Evolutionary conservation across 1,140 invertebrate genomes (phyloP).

Genomic region (Drosophila cardini): DNA sequence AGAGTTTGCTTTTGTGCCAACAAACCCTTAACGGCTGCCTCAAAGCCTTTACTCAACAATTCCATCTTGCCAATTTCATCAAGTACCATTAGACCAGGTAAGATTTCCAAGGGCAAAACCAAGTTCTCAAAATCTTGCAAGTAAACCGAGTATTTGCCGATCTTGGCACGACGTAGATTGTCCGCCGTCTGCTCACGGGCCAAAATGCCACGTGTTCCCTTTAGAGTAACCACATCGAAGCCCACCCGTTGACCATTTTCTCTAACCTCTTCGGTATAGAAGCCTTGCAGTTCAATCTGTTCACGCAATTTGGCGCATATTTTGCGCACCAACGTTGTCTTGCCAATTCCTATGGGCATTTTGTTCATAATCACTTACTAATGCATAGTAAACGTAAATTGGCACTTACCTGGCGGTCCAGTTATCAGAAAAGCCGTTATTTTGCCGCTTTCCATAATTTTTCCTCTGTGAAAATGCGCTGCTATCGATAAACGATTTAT

Average conservation of each 20-base stretch:
- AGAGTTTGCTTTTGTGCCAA: slow-evolving; percentile 9
- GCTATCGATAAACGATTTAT: slow-evolving; percentile 1
- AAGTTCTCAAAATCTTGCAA: slow-evolving; percentile 60
- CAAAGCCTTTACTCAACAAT: slow-evolving; percentile 50
- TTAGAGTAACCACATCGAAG: slow-evolving; percentile 61
- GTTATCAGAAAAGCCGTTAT: slow-evolving; percentile 50
- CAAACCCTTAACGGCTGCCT: slow-evolving; percentile 28
- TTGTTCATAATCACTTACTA: neutral
- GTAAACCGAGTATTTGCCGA: slow-evolving; percentile 66
- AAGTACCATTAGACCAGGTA: slow-evolving; percentile 34
- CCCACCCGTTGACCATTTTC: slow-evolving; percentile 48
- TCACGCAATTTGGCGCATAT: slow-evolving; percentile 37
- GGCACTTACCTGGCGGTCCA: slow-evolving; percentile 49
- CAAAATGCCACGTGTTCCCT: slow-evolving; percentile 45
- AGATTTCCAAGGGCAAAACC: slow-evolving; percentile 27
- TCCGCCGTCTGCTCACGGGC: slow-evolving; percentile 31
- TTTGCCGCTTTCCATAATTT: slow-evolving; percentile 37
- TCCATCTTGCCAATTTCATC: slow-evolving; percentile 74
- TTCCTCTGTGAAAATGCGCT: neutral
- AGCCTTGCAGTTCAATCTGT: slow-evolving; percentile 41
- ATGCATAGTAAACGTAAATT: neutral
- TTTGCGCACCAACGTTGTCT: slow-evolving; percentile 59
- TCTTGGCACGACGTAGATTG: slow-evolving; percentile 38
- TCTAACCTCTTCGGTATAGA: slow-evolving; percentile 65
- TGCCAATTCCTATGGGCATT: slow-evolving; percentile 49